A percentile compares a stretch with the other conserved stretches of the same genome.
phyloP scores from a whole-genome alignment of 2,797 vertebrate genomes.

The Eulemur mongoz region DNA sequence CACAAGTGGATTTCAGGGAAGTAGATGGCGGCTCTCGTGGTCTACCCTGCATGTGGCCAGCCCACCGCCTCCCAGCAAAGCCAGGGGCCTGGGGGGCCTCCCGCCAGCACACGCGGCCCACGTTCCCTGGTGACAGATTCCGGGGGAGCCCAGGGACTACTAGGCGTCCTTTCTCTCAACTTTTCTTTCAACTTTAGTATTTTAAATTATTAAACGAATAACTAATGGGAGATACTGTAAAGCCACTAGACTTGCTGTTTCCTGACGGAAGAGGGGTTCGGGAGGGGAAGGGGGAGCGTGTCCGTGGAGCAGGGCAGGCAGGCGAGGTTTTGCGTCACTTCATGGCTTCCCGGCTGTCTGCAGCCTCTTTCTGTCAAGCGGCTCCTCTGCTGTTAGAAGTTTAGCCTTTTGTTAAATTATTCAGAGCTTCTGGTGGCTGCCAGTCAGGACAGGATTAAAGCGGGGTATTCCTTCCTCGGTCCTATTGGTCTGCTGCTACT shows the following conservation, averaged over 20 bases:
- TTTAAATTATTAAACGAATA: slow-evolving; percentile 49
- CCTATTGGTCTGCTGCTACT: slow-evolving; percentile 85
- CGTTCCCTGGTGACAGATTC: rapidly evolving
- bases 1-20: not conserved
- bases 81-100: rapidly evolving
- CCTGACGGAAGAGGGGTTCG: slow-evolving; percentile 29
- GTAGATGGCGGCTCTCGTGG: rapidly evolving
- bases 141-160: rapidly evolving
- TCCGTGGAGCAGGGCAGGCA: slow-evolving; percentile 32
- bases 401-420: slow-evolving; percentile 89
- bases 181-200: slow-evolving; percentile 39
- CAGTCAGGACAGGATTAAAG: slow-evolving; percentile 86
- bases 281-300: slow-evolving; percentile 9
- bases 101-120: rapidly evolving
- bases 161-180: not conserved
- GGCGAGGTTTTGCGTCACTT: slow-evolving; percentile 68
- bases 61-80: rapidly evolving
- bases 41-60: rapidly evolving
- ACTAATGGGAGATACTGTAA: not conserved
- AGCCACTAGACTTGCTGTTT: slow-evolving; percentile 45
- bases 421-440: slow-evolving; percentile 84
- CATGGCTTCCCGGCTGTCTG: slow-evolving; percentile 81
- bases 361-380: slow-evolving; percentile 78
- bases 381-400: slow-evolving; percentile 88
- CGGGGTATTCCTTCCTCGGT: slow-evolving; percentile 76